Conservation (phyloP, 2,113 vertebrate species). For the Chlamydotis undulata region DNA sequence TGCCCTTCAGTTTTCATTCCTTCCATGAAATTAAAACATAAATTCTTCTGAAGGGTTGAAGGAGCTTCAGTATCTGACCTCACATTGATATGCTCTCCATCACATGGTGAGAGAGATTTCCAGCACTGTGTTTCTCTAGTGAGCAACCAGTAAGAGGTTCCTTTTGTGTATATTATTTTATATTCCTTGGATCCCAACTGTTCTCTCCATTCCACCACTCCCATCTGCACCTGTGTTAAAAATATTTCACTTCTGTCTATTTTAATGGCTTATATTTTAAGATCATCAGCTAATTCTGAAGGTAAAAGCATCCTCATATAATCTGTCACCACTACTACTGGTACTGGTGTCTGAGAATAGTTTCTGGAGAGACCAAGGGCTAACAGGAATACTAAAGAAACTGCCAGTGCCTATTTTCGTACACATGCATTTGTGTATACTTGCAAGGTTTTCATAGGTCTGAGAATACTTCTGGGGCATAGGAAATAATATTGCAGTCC, state of each 20-base stretch:
- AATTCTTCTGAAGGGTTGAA: background rate
- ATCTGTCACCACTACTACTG: background rate
- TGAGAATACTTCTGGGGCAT: background rate
- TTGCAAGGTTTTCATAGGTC: background rate
- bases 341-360: background rate
- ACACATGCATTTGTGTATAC: background rate
- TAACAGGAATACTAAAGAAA: background rate
- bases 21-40: background rate
- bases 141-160: background rate
- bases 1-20: background rate
- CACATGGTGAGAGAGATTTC: background rate
- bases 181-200: background rate
- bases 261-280: background rate
- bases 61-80: background rate
- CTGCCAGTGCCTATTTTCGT: background rate
- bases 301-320: background rate
- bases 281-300: background rate
- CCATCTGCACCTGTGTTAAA: conserved; percentile 7
- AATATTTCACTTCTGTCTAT: background rate
- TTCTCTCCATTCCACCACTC: background rate
- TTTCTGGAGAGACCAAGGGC: background rate
- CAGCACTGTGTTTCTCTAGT: background rate
- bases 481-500: background rate
- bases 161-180: background rate
- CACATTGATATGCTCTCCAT: background rate